These are phyloP conservation scores for Adineta ricciae DNA, from an alignment of 2,888 invertebrate genomes.

Conservation along the genomic window DNA sequence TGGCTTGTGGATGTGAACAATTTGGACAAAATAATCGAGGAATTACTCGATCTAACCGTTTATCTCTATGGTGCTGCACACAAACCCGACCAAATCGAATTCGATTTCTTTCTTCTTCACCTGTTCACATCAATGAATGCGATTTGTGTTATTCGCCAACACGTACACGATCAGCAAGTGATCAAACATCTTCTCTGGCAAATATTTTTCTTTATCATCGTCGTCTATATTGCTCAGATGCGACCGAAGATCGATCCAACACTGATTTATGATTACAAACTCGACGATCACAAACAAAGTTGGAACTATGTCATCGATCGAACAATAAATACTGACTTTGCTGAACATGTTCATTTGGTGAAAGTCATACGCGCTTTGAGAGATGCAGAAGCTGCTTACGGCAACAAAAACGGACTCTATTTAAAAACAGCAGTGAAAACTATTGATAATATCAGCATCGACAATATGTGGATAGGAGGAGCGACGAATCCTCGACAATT, in stretches of 20 bases:
- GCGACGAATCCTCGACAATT: background rate
- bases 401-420: background rate
- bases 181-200: background rate
- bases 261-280: background rate
- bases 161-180: background rate
- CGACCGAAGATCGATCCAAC: background rate
- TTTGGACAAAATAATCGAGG: background rate
- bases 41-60: background rate
- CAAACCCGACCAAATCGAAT: background rate
- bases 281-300: background rate
- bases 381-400: slow-evolving; percentile 2
- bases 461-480: slow-evolving; percentile 1
- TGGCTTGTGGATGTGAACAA: background rate
- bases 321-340: background rate
- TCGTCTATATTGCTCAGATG: background rate
- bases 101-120: slow-evolving; percentile 14
- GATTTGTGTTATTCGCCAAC: background rate
- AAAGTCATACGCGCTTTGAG: background rate
- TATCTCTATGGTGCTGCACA: slow-evolving; percentile 17
- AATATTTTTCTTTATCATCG: background rate
- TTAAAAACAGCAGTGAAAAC: slow-evolving; percentile 14
- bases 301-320: slow-evolving; percentile 5
- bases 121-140: background rate
- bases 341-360: background rate
- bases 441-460: background rate